A percentile compares a stretch with the other conserved stretches of the same genome.
Conservation (phyloP, 1,140 invertebrate genomes). For the Harpegnathos saltator region DNA sequence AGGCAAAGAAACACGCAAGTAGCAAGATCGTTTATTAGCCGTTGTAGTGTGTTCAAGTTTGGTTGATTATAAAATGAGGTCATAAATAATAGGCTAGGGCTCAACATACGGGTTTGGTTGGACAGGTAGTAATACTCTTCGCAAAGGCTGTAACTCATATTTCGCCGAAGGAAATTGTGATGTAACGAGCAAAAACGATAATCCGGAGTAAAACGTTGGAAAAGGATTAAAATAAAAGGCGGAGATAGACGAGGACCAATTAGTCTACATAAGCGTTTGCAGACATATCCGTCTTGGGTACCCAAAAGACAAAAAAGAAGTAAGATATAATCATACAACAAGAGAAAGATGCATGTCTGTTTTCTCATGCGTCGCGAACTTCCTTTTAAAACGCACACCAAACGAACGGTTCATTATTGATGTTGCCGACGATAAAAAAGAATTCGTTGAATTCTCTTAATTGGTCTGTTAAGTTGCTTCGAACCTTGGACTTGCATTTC, state of each 20-base stretch:
- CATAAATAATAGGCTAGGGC: conserved; percentile 81
- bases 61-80: conserved; percentile 76
- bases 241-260: conserved; percentile 75
- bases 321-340: conserved; percentile 78
- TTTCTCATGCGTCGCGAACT: conserved; percentile 78
- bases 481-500: background rate
- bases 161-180: conserved; percentile 78
- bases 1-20: background rate
- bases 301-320: conserved; percentile 31
- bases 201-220: conserved; percentile 58
- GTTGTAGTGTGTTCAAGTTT: conserved; percentile 55
- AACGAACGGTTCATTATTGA: conserved; percentile 52
- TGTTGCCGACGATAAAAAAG: conserved; percentile 59
- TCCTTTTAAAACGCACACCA: conserved; percentile 59
- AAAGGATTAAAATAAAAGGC: conserved; percentile 64
- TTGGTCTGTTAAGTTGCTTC: conserved; percentile 62
- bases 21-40: conserved; percentile 49
- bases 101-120: conserved; percentile 78
- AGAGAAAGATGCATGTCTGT: conserved; percentile 76
- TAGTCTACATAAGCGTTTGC: conserved; percentile 81
- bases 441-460: conserved; percentile 65
- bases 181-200: conserved; percentile 77
- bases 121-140: conserved; percentile 85
- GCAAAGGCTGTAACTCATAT: conserved; percentile 83
- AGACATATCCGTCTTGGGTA: conserved; percentile 72